Percentiles rank a stretch among this genome's conserved stretches.
Evolutionary conservation across 2,113 vertebrate species (phyloP).

Genomic region (Penelope pileata): DNA sequence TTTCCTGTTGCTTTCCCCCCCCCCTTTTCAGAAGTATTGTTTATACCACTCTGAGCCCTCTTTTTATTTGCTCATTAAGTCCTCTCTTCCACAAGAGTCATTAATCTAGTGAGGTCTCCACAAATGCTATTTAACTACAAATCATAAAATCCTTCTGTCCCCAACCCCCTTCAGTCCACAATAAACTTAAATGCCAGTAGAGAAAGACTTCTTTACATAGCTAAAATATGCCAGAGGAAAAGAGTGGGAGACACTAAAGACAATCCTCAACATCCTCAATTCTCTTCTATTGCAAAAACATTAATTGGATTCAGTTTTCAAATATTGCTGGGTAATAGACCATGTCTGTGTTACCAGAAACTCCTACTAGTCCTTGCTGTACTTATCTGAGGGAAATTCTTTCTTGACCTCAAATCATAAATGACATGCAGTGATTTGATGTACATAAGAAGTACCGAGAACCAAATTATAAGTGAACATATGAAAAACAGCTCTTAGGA

Average conservation of each 20-base stretch:
- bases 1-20: neutral
- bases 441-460: neutral
- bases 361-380: neutral
- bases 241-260: neutral
- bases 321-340: neutral
- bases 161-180: neutral
- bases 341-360: neutral
- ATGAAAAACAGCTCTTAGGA: neutral
- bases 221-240: neutral
- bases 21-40: neutral
- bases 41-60: neutral
- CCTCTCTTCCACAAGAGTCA: neutral
- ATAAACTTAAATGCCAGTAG: neutral
- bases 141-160: neutral
- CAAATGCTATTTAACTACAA: neutral
- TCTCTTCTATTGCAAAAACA: neutral
- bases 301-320: neutral
- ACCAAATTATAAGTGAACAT: neutral
- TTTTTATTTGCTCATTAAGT: neutral
- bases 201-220: neutral
- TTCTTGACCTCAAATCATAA: neutral
- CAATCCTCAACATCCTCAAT: neutral
- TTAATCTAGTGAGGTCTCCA: neutral
- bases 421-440: neutral
- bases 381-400: neutral